Conservation (phyloP, 2,888 invertebrate genomes). For the Hirtodrosophila confusa region DNA sequence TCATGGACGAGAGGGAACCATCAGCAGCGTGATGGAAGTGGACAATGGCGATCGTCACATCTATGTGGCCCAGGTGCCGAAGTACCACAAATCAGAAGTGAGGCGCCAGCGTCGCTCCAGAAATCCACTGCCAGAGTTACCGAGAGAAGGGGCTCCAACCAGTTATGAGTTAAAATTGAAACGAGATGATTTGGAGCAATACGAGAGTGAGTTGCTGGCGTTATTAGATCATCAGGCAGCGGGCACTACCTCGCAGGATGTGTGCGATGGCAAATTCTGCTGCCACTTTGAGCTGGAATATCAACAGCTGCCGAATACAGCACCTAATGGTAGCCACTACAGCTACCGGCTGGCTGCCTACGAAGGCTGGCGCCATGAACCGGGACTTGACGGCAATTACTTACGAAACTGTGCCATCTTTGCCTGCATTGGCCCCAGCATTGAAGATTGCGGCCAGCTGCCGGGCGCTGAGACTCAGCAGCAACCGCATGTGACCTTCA, state of each 20-base stretch:
- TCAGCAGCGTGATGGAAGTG: slow-evolving; percentile 65
- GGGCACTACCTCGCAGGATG: slow-evolving; percentile 5
- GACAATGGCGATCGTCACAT: slow-evolving; percentile 65
- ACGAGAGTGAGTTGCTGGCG: slow-evolving; percentile 45
- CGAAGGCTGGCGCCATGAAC: slow-evolving; percentile 84
- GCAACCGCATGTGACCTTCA: slow-evolving; percentile 53
- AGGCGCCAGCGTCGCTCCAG: neutral
- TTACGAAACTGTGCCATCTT: slow-evolving; percentile 85
- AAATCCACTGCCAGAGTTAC: too few species aligned
- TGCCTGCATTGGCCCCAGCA: slow-evolving; percentile 80
- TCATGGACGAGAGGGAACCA: slow-evolving; percentile 84
- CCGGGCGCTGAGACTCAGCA: slow-evolving; percentile 13
- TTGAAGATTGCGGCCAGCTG: slow-evolving; percentile 72
- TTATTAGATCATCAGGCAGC: neutral
- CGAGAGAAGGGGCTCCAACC: neutral
- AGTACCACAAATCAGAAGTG: slow-evolving; percentile 28
- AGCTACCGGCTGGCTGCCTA: slow-evolving; percentile 84
- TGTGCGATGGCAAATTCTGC: slow-evolving; percentile 66
- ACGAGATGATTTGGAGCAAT: slow-evolving; percentile 66
- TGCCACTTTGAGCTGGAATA: slow-evolving; percentile 73
- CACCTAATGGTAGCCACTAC: slow-evolving; percentile 55
- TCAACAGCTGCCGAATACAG: slow-evolving; percentile 5
- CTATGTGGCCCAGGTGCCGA: slow-evolving; percentile 75
- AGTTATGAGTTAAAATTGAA: slow-evolving; percentile 56
- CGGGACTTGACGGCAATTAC: slow-evolving; percentile 80